Evolutionary conservation across 2,797 vertebrate genomes (phyloP).

Genomic region (Cichlasoma orientale): DNA sequence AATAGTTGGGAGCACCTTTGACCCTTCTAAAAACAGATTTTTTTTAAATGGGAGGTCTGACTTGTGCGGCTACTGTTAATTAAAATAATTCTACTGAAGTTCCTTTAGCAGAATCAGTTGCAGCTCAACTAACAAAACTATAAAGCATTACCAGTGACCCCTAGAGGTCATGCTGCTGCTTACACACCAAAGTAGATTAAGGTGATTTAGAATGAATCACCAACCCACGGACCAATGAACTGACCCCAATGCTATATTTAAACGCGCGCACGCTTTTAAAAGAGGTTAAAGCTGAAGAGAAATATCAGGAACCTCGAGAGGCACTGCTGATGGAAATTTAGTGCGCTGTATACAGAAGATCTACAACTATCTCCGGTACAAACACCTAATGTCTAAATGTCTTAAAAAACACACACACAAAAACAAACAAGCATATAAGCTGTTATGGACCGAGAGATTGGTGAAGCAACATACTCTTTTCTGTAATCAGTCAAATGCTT

Average conservation of each 20-base stretch:
- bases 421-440: background rate
- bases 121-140: background rate
- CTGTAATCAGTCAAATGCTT: background rate
- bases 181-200: background rate
- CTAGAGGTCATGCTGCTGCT: background rate
- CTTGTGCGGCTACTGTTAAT: slow-evolving; percentile 14
- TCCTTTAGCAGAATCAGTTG: background rate
- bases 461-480: background rate
- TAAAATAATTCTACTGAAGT: slow-evolving; percentile 8
- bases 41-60: background rate
- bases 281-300: background rate
- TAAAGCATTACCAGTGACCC: background rate
- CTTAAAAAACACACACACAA: too few species aligned
- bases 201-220: background rate
- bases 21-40: background rate
- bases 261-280: background rate
- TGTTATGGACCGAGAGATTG: too few species aligned
- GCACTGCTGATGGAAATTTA: background rate
- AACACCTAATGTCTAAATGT: background rate
- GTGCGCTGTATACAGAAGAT: background rate
- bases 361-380: background rate
- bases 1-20: background rate
- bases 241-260: background rate
- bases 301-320: background rate
- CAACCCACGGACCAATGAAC: background rate